Percentiles rank a stretch among this genome's conserved stretches.
phyloP scores from a whole-genome alignment of 2,888 invertebrate genomes.

The Trichogramma dendrolimi region DNA sequence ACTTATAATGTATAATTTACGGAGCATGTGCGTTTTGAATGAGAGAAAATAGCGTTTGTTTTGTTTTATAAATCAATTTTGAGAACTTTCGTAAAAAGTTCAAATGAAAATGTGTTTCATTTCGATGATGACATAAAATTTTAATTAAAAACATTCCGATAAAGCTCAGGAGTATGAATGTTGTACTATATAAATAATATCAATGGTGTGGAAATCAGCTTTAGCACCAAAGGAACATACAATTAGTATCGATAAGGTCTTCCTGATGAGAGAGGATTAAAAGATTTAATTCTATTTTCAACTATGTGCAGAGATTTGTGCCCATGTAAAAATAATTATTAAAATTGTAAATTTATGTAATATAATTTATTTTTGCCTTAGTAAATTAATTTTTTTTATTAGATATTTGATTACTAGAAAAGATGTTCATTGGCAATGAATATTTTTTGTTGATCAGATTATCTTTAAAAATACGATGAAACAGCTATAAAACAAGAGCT shows the following conservation, averaged over 20 bases:
- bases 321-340: conserved; percentile 13
- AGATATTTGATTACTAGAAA: conserved; percentile 1
- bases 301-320: conserved; percentile 18
- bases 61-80: conserved; percentile 21
- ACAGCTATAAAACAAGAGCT: too few species aligned
- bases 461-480: too few species aligned
- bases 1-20: conserved; percentile 39
- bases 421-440: not conserved
- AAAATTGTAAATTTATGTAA: not conserved
- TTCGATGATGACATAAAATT: conserved; percentile 34
- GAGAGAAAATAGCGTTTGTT: conserved; percentile 34
- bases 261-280: conserved; percentile 42
- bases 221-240: conserved; percentile 39
- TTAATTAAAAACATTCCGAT: conserved; percentile 45
- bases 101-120: conserved; percentile 23
- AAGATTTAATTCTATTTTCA: conserved; percentile 34
- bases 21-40: conserved; percentile 37
- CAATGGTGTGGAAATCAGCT: conserved; percentile 45
- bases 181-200: conserved; percentile 35
- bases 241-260: conserved; percentile 46
- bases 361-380: too few species aligned
- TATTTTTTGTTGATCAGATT: conserved; percentile 5
- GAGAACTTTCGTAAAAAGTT: conserved; percentile 25
- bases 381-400: too few species aligned
- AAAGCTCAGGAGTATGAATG: conserved; percentile 40